phyloP scores from a whole-genome alignment of 2,113 vertebrate genomes.

The Amblyopsis rosae region DNA sequence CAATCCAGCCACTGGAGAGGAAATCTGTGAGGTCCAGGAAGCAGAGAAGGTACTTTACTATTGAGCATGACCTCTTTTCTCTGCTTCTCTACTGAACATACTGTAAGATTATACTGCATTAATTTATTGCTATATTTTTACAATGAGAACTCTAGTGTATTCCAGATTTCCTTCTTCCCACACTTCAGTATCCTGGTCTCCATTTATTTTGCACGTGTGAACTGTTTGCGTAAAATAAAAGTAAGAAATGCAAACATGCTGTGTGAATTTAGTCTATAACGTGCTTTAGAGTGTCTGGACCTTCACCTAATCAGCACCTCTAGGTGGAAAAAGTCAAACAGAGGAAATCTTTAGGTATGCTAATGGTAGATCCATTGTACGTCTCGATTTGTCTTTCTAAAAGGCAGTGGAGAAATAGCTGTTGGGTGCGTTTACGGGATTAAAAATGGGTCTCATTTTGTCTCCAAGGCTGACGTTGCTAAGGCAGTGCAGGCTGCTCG shows the following conservation, averaged over 20 bases:
- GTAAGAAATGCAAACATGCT: conserved; percentile 22
- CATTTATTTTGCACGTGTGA: conserved; percentile 31
- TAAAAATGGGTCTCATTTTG: neutral
- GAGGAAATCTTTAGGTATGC: neutral
- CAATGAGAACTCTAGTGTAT: neutral
- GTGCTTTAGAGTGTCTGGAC: conserved; percentile 19
- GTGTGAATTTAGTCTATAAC: conserved; percentile 32
- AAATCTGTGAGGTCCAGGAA: conserved; percentile 96
- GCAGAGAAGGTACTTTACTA: conserved; percentile 88
- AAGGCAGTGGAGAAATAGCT: conserved; percentile 28
- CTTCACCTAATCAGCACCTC: conserved; percentile 20
- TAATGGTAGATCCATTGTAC: conserved; percentile 27
- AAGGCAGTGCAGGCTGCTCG: conserved; percentile 93
- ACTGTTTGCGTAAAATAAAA: conserved; percentile 34
- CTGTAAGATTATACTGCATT: neutral
- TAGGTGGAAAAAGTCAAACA: conserved; percentile 22
- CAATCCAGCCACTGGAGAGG: conserved; percentile 93
- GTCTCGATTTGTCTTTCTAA: conserved; percentile 31
- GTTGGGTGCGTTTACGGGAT: conserved; percentile 19
- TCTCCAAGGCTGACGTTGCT: conserved; percentile 87
- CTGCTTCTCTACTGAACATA: neutral
- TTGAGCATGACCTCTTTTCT: neutral
- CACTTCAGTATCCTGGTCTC: conserved; percentile 10
- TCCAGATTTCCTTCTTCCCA: neutral
- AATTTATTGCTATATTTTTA: neutral